Conservation (phyloP, 1,140 invertebrate species). For the Araneus ventricosus region DNA sequence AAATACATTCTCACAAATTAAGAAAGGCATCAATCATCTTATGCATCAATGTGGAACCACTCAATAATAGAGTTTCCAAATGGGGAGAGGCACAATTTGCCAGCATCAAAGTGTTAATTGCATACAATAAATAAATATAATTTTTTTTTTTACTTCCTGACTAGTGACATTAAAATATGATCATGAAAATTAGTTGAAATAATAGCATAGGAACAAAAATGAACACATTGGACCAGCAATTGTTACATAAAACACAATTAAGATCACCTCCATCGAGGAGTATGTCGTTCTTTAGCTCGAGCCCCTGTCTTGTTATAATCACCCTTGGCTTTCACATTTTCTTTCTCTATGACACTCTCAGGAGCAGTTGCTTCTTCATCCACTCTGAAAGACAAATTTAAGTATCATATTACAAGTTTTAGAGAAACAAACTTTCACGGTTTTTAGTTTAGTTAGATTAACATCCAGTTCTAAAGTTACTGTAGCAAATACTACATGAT, state of each 20-base stretch:
- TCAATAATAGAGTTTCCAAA: too few species aligned
- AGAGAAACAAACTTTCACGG: too few species aligned
- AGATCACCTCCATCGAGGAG: slow-evolving; percentile 66
- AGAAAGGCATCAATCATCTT: too few species aligned
- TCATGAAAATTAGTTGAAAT: background rate
- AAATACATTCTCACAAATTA: too few species aligned
- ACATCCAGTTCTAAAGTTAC: too few species aligned
- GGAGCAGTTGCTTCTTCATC: slow-evolving; percentile 86
- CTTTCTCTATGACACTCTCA: slow-evolving; percentile 62
- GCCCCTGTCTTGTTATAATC: slow-evolving; percentile 55
- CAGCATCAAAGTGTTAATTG: too few species aligned
- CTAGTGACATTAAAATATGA: background rate
- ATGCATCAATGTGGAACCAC: too few species aligned
- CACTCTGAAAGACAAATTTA: slow-evolving; percentile 78
- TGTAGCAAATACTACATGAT: too few species aligned
- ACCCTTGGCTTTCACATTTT: slow-evolving; percentile 61
- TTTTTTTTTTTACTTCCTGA: background rate
- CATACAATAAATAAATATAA: too few species aligned
- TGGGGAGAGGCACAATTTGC: too few species aligned
- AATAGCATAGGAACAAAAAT: background rate
- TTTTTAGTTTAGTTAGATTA: too few species aligned
- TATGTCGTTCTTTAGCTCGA: slow-evolving; percentile 64
- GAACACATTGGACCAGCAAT: background rate
- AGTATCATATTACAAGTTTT: too few species aligned
- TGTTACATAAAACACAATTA: background rate